Conservation (phyloP, 2,113 vertebrate species). For the Gallinago media region DNA sequence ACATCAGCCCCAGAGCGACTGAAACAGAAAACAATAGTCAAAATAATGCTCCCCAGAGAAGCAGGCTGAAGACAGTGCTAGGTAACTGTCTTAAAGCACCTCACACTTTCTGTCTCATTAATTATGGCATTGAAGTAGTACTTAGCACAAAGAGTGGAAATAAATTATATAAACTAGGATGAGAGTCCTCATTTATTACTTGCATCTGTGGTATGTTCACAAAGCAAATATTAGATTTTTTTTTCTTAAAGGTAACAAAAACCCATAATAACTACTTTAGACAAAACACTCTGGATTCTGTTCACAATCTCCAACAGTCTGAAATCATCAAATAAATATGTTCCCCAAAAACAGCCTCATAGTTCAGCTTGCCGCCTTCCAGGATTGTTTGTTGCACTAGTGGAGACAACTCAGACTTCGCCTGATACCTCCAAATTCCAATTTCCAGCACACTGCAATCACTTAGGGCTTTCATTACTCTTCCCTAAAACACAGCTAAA, state of each 20-base stretch:
- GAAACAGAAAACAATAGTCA: conserved; percentile 37
- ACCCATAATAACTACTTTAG: neutral
- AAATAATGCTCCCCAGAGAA: conserved; percentile 12
- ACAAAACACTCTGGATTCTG: neutral
- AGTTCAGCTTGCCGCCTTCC: neutral
- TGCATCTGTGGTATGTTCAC: neutral
- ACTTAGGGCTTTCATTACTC: neutral
- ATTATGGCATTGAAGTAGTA: neutral
- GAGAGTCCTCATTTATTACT: neutral
- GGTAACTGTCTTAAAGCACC: neutral
- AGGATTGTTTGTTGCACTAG: neutral
- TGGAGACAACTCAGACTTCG: neutral
- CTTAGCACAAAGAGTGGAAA: neutral
- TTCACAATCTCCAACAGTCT: neutral
- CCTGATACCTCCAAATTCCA: neutral
- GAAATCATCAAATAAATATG: neutral
- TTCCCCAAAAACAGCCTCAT: neutral
- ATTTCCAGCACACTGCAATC: neutral
- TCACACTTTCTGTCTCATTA: neutral
- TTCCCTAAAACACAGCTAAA: neutral
- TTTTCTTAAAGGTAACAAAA: neutral
- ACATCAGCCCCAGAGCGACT: neutral
- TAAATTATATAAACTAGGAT: neutral
- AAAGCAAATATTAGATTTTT: neutral
- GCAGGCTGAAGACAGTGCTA: neutral